phyloP scores from a whole-genome alignment of 2,797 vertebrate species.

The Rhinella marina region DNA sequence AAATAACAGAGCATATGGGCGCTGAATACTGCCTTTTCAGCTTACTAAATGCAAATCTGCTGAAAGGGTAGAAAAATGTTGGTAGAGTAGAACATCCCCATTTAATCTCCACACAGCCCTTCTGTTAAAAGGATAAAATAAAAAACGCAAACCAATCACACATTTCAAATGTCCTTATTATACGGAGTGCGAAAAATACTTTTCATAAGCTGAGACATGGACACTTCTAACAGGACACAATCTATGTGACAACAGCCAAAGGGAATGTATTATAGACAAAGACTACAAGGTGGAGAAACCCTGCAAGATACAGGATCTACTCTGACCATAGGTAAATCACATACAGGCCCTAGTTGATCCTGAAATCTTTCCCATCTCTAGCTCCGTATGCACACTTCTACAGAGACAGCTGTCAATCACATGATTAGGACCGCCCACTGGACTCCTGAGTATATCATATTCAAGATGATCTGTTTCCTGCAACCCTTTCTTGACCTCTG shows the following conservation, averaged over 20 bases:
- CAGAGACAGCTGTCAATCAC: no score
- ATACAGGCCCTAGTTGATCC: no score
- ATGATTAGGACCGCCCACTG: no score
- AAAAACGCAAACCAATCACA: neutral
- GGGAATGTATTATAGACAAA: neutral
- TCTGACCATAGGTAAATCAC: no score
- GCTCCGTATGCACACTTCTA: no score
- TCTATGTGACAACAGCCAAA: neutral
- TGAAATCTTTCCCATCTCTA: no score
- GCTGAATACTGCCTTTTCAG: slow-evolving; percentile 61
- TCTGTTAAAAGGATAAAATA: neutral
- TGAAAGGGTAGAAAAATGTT: slow-evolving; percentile 5
- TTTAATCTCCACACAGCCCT: slow-evolving; percentile 17
- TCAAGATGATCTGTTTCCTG: no score
- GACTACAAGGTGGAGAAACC: neutral
- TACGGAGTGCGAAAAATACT: neutral
- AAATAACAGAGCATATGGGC: slow-evolving; percentile 60
- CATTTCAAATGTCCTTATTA: neutral
- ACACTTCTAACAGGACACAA: neutral
- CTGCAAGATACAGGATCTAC: neutral
- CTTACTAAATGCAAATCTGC: slow-evolving; percentile 56
- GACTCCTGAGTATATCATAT: no score
- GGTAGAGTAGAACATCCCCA: slow-evolving; percentile 2
- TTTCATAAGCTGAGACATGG: neutral
- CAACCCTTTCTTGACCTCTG: no score